Percentiles rank a stretch among this genome's conserved stretches.
These are phyloP conservation scores for Nannobrachium achirus DNA, from an alignment of 2,113 vertebrate genomes.

Conservation along the genomic window DNA sequence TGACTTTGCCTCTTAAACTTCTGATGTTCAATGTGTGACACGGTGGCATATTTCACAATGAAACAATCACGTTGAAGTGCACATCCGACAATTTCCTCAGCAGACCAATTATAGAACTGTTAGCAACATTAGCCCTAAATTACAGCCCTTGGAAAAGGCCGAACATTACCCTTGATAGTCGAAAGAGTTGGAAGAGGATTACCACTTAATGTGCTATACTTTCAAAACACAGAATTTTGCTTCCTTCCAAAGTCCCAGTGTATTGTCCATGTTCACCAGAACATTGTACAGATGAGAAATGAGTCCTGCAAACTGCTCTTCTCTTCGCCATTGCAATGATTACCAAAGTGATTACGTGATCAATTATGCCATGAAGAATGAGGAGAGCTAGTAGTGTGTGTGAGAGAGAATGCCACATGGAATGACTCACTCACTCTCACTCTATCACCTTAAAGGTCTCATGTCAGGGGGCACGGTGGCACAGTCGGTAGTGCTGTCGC, in stretches of 20 bases:
- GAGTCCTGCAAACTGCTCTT: not conserved
- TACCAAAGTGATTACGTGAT: conserved; percentile 24
- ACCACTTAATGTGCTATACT: conserved; percentile 21
- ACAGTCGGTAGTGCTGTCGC: no score
- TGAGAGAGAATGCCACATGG: not conserved
- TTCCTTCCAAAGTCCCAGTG: not conserved
- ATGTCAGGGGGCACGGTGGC: no score
- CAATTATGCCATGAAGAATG: conserved; percentile 8
- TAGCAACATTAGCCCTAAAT: conserved; percentile 53
- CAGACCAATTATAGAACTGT: conserved; percentile 49
- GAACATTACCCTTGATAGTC: conserved; percentile 25
- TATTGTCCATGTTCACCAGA: not conserved
- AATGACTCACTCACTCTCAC: not conserved
- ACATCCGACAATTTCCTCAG: conserved; percentile 41
- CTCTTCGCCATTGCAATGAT: not conserved
- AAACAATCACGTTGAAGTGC: conserved; percentile 44
- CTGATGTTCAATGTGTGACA: conserved; percentile 35
- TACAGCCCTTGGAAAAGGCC: conserved; percentile 17
- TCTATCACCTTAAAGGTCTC: no score
- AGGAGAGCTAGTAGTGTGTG: conserved; percentile 1
- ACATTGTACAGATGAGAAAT: not conserved
- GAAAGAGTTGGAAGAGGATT: conserved; percentile 21
- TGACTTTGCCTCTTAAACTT: conserved; percentile 7
- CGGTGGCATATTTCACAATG: conserved; percentile 43
- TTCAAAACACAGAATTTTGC: conserved; percentile 11